A percentile compares a stretch with the other conserved stretches of the same genome.
Conservation (phyloP, 1,140 invertebrate species). For the Papilio aristodemus region DNA sequence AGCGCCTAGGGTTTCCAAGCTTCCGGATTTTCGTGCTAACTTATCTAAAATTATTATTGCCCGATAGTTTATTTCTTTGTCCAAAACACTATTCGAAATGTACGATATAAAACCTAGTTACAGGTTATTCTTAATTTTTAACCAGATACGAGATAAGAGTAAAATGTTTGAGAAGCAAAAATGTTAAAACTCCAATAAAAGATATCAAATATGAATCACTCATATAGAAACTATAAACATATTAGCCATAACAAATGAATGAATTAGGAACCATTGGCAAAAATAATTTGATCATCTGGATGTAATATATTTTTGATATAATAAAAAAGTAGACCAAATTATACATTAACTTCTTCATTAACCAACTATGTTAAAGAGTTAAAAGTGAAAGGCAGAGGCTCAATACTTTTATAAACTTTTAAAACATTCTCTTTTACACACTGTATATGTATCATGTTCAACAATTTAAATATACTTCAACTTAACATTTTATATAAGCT, state of each 20-base stretch:
- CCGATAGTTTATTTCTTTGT: background rate
- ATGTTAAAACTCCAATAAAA: too few species aligned
- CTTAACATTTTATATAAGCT: background rate
- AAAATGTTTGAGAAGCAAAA: too few species aligned
- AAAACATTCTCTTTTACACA: conserved; percentile 17
- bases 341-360: background rate
- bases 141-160: too few species aligned
- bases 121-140: too few species aligned
- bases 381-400: conserved; percentile 20
- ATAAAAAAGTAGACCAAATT: background rate
- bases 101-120: too few species aligned
- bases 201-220: too few species aligned
- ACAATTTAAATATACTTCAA: conserved; percentile 7
- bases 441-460: conserved; percentile 1
- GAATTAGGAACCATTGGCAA: too few species aligned
- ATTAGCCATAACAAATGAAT: too few species aligned
- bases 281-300: background rate
- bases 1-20: conserved; percentile 19
- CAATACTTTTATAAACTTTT: background rate
- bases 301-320: background rate
- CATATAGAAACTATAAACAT: too few species aligned
- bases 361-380: background rate
- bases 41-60: background rate
- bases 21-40: conserved; percentile 14
- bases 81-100: too few species aligned